A percentile compares a stretch with the other conserved stretches of the same genome.
phyloP scores from a whole-genome alignment of 2,888 invertebrate species.

The Apamea crenata region DNA sequence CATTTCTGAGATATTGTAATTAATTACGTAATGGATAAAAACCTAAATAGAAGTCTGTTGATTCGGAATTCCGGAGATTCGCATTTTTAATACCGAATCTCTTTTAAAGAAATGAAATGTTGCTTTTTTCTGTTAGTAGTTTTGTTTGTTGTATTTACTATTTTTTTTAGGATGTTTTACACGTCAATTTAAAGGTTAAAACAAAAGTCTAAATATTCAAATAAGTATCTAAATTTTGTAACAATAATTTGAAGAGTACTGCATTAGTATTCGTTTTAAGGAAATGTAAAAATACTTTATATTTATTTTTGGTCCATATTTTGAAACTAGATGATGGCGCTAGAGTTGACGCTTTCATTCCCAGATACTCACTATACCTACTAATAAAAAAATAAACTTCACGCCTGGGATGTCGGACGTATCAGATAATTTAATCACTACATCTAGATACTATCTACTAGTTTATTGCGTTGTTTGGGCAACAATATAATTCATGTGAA shows the following conservation, averaged over 20 bases:
- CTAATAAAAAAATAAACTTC: conserved; percentile 61
- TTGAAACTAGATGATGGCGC: conserved; percentile 1
- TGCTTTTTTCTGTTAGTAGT: background rate
- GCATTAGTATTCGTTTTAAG: no score
- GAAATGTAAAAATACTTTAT: no score
- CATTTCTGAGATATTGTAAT: background rate
- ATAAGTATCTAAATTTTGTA: no score
- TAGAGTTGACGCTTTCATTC: conserved; percentile 13
- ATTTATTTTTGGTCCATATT: background rate
- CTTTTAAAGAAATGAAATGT: background rate
- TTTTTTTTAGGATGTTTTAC: background rate
- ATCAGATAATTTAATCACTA: conserved; percentile 72
- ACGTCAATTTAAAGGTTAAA: background rate
- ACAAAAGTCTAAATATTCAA: no score
- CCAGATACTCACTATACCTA: conserved; percentile 33
- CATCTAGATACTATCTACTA: conserved; percentile 70
- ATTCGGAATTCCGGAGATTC: background rate
- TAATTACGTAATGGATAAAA: background rate
- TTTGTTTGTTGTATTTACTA: no score
- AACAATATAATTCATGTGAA: conserved; percentile 38
- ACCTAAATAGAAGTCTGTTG: background rate
- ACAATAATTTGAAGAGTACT: no score
- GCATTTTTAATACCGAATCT: background rate
- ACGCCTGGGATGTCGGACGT: conserved; percentile 66
- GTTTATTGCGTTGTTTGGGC: conserved; percentile 66